Base-by-base conservation (phyloP, 2,113 vertebrate genomes). In the Gadus chalcogrammus region DNA sequence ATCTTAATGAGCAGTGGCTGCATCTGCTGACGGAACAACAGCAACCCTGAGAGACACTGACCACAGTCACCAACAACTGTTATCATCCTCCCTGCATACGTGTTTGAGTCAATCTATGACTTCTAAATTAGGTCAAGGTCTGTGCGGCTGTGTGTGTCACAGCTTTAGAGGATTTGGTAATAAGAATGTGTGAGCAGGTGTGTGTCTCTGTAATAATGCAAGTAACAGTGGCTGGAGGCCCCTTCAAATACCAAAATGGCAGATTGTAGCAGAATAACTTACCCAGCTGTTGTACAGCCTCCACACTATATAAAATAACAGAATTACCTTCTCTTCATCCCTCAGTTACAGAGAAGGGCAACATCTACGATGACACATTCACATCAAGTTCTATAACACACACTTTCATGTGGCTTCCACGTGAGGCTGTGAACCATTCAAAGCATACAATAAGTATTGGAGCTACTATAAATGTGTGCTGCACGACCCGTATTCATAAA, bases 131-230 rank as follows among this genome's bases (percentile, higher is more conserved):
- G 52, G 12, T 12, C 42, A n/a, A 52, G 27, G 28, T 4, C 27
- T 38, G 61, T 63, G 60, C 20, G 31, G 18, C 17, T 65, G 64
- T 15, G 62, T 31, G 62, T 17, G 62, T 61, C 8, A 8, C 3
- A 22, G 20, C 7, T 11, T 16, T 15, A 64, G 15, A 1, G 16
- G 12, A 20, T 17, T 65, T 18, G 4, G 15, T n/a, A 72, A 31
- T 5, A 31, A n/a, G 61, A 64, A 71, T 64, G 15, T 69, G 35
- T 67, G n/a, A 74, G 56, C 35, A 62, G 64, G 15, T 73, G 15
- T 64, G 63, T 68, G 35, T 38, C 11, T 65, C 11, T 65, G 15
- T 28, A 62, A 42, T 9, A 64, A 11, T 9, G 12, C 12, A 48
- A 48, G 42, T 9, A 48, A 48, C 42, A 48, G 9, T 9, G 58